Evolutionary conservation across 2,888 invertebrate genomes (phyloP), one percentile per base, ranked within the genome.

Genomic region (Plebejus argus): DNA sequence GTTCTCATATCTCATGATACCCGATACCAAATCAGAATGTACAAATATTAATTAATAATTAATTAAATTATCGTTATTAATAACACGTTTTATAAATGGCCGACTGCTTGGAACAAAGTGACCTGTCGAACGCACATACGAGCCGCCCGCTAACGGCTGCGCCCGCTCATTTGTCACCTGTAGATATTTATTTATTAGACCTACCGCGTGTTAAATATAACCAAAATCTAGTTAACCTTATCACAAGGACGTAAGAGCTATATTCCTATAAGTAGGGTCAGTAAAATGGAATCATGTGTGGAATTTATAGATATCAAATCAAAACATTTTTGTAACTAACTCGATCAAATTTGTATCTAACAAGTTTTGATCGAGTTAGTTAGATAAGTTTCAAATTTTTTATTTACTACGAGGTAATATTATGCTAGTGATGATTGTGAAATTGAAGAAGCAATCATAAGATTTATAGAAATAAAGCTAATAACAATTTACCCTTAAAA

Each of bases 181-280:
- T 89, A 87, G 90, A 90, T 92, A 91, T 90, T 93, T 91, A 93
- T 93, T 92, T 94, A 93, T 93, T 88, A 84, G 93, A 92, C 93
- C 93, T 90, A 88, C 91, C 90, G 83, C 91, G 89, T 82, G 85
- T 87, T 87, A 88, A 88, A 90, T 90, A 90, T 10, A 45, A 45
- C 89, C 88, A 56, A 53, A 74, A 72, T 2, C 35, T 15, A 3
- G 18, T 39, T 20, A 28, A 49, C 45, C 53, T 53, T 74, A 74
- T 28, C 15, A 28, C 53, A 53, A 53, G 4, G 10, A 15, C 5
- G 15, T 53, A 74, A 74, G 74, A 74, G 1, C 28, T 28, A 74
- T 15, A 74, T 53, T 53, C 6, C 74, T 28, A 28, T 28, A 28
- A 1, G 18, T n/a, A 53, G 10, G 15, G 28, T 2, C 12, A 49